Conservation (phyloP, 2,113 vertebrate genomes). For the Capreolus pygargus region DNA sequence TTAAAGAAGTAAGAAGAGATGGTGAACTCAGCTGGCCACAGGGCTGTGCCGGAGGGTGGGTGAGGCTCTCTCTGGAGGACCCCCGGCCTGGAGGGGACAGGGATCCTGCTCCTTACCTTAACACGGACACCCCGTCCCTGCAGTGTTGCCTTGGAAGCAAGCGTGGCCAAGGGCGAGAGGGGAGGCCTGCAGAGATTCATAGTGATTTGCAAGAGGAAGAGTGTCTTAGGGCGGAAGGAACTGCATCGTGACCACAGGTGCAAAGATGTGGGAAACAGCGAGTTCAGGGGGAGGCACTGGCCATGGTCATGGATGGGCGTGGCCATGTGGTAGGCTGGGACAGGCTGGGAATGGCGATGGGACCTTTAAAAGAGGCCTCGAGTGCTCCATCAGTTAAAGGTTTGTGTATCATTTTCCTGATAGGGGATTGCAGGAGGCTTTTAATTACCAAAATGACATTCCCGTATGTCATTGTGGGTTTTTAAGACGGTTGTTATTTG, state of each 20-base stretch:
- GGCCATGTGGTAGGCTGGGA: not conserved
- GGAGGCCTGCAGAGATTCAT: not conserved
- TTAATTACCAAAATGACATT: not conserved
- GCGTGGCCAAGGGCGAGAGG: not conserved
- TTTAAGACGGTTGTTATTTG: not conserved
- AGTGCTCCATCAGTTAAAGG: not conserved
- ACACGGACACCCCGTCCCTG: fast-evolving
- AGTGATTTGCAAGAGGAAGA: not conserved
- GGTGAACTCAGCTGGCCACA: fast-evolving
- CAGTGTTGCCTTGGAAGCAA: not conserved
- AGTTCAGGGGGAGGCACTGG: not conserved
- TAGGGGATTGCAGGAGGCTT: not conserved
- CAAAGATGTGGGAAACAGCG: not conserved
- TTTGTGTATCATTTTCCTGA: not conserved
- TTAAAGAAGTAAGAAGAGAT: not conserved
- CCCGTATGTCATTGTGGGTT: not conserved
- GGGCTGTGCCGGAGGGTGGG: fast-evolving
- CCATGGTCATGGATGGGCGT: fast-evolving
- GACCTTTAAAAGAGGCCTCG: not conserved
- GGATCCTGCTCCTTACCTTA: not conserved
- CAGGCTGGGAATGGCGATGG: not conserved
- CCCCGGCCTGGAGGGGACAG: not conserved
- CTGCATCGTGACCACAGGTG: not conserved
- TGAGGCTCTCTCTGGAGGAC: not conserved
- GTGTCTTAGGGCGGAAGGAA: not conserved